Conservation (phyloP, 2,113 vertebrate genomes). For the Melospiza georgiana region DNA sequence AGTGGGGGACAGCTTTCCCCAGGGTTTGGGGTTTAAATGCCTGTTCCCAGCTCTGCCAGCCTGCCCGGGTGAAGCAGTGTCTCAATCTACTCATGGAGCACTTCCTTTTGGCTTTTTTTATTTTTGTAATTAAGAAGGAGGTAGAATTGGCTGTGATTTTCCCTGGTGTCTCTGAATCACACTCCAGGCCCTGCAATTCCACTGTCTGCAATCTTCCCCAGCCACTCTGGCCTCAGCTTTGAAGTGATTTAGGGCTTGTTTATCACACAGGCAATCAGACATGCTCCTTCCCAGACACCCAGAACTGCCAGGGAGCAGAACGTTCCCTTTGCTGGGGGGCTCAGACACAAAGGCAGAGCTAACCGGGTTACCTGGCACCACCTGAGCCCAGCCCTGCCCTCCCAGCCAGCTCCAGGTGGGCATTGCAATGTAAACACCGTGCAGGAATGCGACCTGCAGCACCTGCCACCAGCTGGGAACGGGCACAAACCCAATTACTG, state of each 20-base stretch:
- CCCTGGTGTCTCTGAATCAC: not conserved
- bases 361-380: not conserved
- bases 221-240: not conserved
- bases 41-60: not conserved
- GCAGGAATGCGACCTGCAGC: not conserved
- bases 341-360: not conserved
- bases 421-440: not conserved
- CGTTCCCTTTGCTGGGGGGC: not conserved
- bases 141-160: not conserved
- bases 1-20: not conserved
- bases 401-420: not conserved
- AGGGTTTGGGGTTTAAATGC: no score
- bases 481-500: not conserved
- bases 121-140: not conserved
- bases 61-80: rapidly evolving
- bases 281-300: not conserved
- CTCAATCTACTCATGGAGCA: not conserved
- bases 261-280: not conserved
- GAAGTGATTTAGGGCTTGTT: not conserved
- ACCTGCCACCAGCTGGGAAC: not conserved
- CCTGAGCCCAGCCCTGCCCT: not conserved
- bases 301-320: not conserved
- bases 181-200: not conserved
- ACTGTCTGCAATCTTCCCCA: not conserved
- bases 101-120: not conserved